Evolutionary conservation across 2,113 vertebrate genomes (phyloP).

Genomic region (Abramis brama): DNA sequence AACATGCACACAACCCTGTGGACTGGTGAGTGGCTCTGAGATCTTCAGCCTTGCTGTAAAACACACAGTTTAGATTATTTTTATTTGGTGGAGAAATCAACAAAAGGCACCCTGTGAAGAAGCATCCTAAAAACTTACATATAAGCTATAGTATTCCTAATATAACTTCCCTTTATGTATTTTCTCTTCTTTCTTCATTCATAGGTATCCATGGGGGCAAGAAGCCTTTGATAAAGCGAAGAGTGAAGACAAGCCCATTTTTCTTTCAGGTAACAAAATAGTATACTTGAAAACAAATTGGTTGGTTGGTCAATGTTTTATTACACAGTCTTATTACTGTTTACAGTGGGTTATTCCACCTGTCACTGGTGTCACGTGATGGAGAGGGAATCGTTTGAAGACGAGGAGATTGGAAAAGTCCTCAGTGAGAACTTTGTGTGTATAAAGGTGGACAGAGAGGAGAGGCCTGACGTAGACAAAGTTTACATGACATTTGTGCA

Average conservation of each 20-base stretch:
- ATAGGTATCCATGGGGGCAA: constrained; percentile 91
- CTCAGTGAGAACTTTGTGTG: constrained; percentile 90
- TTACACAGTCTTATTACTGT: not conserved
- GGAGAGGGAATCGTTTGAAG: constrained; percentile 93
- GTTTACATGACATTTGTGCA: constrained; percentile 97
- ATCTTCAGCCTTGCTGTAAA: not conserved
- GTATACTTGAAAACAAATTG: not conserved
- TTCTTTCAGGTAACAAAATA: constrained; percentile 84
- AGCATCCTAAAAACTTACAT: not conserved
- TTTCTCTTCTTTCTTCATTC: not conserved
- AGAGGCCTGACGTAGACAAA: constrained; percentile 93
- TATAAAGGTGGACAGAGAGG: constrained; percentile 93
- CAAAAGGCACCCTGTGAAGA: not conserved
- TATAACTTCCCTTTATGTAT: not conserved
- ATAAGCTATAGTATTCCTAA: not conserved
- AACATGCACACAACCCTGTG: constrained; percentile 94
- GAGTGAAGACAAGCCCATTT: constrained; percentile 89
- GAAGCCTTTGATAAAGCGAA: constrained; percentile 92
- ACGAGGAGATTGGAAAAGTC: constrained; percentile 84
- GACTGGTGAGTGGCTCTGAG: constrained; percentile 83
- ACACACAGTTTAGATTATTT: not conserved
- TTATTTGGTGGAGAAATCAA: not conserved
- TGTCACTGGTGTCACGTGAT: constrained; percentile 98
- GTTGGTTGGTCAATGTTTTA: not conserved
- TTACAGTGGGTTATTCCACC: constrained; percentile 91